Conservation (phyloP, 2,888 invertebrate genomes). For the Pseudeuparius sepicola region DNA sequence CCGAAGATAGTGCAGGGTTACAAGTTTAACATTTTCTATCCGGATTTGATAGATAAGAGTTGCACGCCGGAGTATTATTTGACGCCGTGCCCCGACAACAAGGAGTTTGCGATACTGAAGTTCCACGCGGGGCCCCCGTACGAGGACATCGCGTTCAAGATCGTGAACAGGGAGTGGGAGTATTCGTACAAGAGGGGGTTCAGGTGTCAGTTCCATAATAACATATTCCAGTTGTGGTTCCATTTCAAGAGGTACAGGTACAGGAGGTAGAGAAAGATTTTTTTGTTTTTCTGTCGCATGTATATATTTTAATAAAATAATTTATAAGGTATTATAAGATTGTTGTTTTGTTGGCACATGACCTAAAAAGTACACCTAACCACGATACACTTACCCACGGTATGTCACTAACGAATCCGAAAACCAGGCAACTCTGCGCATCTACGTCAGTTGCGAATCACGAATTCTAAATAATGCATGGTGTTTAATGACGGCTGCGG, state of each 20-base stretch:
- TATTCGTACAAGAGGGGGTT: slow-evolving; percentile 97
- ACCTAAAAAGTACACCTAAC: too few species aligned
- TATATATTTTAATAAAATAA: too few species aligned
- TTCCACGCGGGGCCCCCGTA: slow-evolving; percentile 99
- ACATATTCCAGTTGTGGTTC: slow-evolving; percentile 99
- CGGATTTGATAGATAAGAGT: slow-evolving; percentile 91
- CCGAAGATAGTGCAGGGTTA: slow-evolving; percentile 99
- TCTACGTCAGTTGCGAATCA: too few species aligned
- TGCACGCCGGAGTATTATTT: slow-evolving; percentile 89
- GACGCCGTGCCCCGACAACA: slow-evolving; percentile 83
- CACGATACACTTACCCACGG: too few species aligned
- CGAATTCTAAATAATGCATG: too few species aligned
- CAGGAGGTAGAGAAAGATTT: slow-evolving; percentile 52
- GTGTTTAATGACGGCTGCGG: too few species aligned
- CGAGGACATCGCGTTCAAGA: slow-evolving; percentile 98
- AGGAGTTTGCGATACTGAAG: slow-evolving; percentile 87
- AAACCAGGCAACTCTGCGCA: too few species aligned
- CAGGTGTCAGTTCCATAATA: slow-evolving; percentile 98
- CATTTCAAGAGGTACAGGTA: slow-evolving; percentile 98
- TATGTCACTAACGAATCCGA: too few species aligned
- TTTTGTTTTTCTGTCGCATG: too few species aligned
- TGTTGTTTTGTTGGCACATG: too few species aligned
- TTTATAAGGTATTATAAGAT: too few species aligned
- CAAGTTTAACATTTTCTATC: slow-evolving; percentile 99
- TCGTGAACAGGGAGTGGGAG: slow-evolving; percentile 99